These are phyloP conservation scores for Miniopterus natalensis DNA, from an alignment of 2,113 vertebrate genomes.

Conservation along the genomic window DNA sequence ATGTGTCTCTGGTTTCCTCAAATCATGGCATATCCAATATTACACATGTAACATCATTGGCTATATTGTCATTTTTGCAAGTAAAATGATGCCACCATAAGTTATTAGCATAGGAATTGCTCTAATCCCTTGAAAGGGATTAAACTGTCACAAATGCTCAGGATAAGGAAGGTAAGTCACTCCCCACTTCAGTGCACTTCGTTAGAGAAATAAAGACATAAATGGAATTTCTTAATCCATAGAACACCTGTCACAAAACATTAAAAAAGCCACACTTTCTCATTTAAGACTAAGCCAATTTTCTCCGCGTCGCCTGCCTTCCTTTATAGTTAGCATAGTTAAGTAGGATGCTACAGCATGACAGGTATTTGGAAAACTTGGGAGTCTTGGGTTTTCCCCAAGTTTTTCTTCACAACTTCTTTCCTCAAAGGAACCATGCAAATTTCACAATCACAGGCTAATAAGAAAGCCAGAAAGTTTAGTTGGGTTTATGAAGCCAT, in stretches of 20 bases:
- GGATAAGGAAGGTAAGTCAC: slow-evolving; percentile 63
- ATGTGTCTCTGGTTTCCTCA: background rate
- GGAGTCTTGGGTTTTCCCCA: background rate
- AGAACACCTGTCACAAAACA: slow-evolving; percentile 52
- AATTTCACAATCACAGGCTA: background rate
- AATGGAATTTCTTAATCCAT: slow-evolving; percentile 77
- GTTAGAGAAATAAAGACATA: slow-evolving; percentile 73
- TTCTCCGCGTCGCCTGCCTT: slow-evolving; percentile 34
- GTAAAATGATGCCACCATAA: background rate
- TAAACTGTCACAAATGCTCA: slow-evolving; percentile 63
- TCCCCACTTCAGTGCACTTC: slow-evolving; percentile 75
- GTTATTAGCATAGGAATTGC: slow-evolving; percentile 38
- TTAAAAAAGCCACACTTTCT: background rate
- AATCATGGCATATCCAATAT: background rate
- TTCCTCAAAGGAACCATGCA: background rate
- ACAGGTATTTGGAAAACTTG: background rate
- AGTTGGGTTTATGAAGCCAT: background rate
- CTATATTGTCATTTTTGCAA: background rate
- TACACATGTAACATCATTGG: background rate
- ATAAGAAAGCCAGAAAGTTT: background rate
- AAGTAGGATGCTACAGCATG: background rate
- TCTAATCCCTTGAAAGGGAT: slow-evolving; percentile 61
- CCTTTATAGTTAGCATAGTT: background rate
- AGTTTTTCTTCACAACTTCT: background rate
- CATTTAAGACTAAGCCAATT: slow-evolving; percentile 73